phyloP scores from a whole-genome alignment of 2,888 invertebrate genomes.

The Phymatocera aterrima region DNA sequence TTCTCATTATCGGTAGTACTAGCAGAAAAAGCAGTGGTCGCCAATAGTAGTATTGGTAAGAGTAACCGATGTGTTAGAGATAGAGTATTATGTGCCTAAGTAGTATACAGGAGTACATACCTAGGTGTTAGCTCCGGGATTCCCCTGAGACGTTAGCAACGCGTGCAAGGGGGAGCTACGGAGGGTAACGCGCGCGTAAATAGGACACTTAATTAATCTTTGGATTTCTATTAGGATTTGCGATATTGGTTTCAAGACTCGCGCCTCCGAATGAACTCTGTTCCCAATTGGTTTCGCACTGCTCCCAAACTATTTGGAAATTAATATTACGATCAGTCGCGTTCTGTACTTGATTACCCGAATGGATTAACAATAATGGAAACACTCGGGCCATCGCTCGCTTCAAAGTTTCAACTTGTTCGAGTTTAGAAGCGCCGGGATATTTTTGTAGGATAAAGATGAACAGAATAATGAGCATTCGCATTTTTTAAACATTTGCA shows the following conservation, averaged over 20 bases:
- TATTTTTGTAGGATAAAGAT: not conserved
- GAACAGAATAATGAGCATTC: too few relatives aligned
- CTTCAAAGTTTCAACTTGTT: not conserved
- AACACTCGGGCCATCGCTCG: not conserved
- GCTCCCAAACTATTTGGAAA: not conserved
- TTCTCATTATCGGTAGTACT: conserved; percentile 53
- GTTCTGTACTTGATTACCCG: not conserved
- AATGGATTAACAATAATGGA: not conserved
- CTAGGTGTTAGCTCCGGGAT: conserved; percentile 6
- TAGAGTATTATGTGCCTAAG: not conserved
- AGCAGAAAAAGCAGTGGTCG: conserved; percentile 28
- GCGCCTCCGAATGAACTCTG: not conserved
- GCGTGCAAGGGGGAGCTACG: conserved; percentile 55
- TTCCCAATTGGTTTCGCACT: not conserved
- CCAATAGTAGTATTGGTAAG: not conserved
- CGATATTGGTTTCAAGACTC: conserved; percentile 60
- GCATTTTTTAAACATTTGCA: too few relatives aligned
- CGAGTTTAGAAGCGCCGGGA: not conserved
- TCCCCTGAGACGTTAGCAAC: conserved; percentile 56
- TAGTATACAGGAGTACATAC: conserved; percentile 52
- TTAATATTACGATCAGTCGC: not conserved
- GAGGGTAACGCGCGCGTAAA: conserved; percentile 58
- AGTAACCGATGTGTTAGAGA: not conserved
- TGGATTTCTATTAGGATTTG: conserved; percentile 68
- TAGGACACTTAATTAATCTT: conserved; percentile 70